Evolutionary conservation across 1,140 invertebrate genomes (phyloP), one percentile per base, ranked within the genome.

Genomic region (Drosophila ercepeae): DNA sequence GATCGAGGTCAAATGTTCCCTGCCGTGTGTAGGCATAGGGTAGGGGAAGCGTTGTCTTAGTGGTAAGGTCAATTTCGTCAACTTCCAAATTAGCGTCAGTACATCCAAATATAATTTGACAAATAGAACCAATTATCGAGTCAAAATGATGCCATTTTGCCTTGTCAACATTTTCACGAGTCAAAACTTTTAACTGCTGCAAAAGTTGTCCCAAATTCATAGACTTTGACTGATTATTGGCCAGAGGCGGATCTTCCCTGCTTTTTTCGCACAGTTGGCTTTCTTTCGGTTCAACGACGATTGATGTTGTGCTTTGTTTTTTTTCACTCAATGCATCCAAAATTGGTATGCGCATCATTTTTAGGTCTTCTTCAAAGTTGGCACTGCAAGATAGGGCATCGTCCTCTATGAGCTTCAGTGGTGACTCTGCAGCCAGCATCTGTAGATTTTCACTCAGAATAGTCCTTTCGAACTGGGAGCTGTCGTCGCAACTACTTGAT

Each of bases 401-500:
- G 34, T 86, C 81, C 32, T 88, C 68, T 2, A 77, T 61, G 0
- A 86, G 52, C 16, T 86, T 88, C 1, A 86, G 18, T 0, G 81
- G 81, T 2, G 81, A 86, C 16, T 86, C 81, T 0, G 72, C 76
- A 1, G 82, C 59, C 13, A 86, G 44, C 81, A 86, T 88, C 61
- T 88, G 67, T 9, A 70, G 48, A 21, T 58, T 68, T 21, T 88
- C 82, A 4, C 8, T 44, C 1, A 88, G 9, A 5, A 76, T 58
- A 0, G 51, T 61, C 6, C 23, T 42, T 11, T 75, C 76, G 3
- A 78, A 61, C 3, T 44, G 55, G 0, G 55, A 42, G 7, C 27
- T 3, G 14, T 50, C 53, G 18, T 49, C n/a, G 8, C 21, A 25
- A 6, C 45, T 44, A 1, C 4, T 21, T 21, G 21, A 21, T 4